Conservation (phyloP, 2,113 vertebrate species). For the Stictonetta naevosa region DNA sequence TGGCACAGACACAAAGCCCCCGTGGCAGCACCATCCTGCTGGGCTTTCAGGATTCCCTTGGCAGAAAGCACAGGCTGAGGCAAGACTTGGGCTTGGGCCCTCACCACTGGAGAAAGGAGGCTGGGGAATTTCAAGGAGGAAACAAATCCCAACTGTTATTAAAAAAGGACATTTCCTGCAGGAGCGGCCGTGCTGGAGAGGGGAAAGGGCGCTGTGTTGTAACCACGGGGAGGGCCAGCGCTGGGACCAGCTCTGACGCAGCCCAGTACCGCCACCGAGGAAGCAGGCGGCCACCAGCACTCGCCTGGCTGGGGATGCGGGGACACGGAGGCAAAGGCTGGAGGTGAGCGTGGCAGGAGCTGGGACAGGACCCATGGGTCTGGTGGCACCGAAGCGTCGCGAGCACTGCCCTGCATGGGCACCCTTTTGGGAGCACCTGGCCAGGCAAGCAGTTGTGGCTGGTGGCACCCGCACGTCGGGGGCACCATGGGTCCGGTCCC, state of each 20-base stretch:
- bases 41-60: background rate
- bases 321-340: background rate
- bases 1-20: fast-evolving
- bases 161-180: conserved; percentile 68
- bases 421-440: background rate
- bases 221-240: conserved; percentile 31
- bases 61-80: background rate
- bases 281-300: background rate
- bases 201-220: conserved; percentile 72
- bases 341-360: conserved; percentile 5
- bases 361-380: background rate
- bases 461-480: fast-evolving
- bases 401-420: background rate
- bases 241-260: conserved; percentile 26
- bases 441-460: background rate
- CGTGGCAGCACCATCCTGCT: background rate
- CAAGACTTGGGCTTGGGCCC: background rate
- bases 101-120: background rate
- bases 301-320: background rate
- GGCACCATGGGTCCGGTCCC: fast-evolving
- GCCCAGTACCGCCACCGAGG: background rate
- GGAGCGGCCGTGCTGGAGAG: conserved; percentile 36
- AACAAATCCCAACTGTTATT: conserved; percentile 63
- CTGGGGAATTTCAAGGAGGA: conserved; percentile 57
- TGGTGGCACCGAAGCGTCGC: background rate